Evolutionary conservation across 2,113 vertebrate genomes (phyloP), one percentile per base, ranked within the genome.

Genomic region (Numida meleagris): DNA sequence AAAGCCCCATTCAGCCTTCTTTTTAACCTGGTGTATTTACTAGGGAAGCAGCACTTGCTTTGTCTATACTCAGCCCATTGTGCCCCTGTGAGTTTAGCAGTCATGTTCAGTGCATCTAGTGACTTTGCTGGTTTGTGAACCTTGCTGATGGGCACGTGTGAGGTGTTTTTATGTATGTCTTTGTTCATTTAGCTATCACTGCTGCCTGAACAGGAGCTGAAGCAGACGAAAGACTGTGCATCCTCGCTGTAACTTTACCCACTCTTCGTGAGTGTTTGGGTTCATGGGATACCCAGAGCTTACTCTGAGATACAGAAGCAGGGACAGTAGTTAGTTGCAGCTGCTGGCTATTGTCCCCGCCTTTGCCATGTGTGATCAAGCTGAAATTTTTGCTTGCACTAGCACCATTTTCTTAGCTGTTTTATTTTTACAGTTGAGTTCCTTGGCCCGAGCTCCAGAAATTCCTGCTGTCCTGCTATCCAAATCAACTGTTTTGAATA

Each of bases 401-500:
- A 77, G n/a, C 46, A 43, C 55, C 0, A 0, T 46, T 85, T 55
- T 81, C 2, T 2, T 61, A 85, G 45, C 27, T 82, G 33, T 87
- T 48, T 25, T 10, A 2, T 55, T 89, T 77, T 73, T 20, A 25
- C 81, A 13, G 19, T 68, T 65, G 55, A 55, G 10, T 86, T 90
- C 36, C 8, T 74, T 9, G 13, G 61, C 86, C 68, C 36, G 61
- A 72, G 36, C 42, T 10, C 4, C 40, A 92, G 82, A 93, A 95
- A 96, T 95, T 89, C 82, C 50, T 20, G 3, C 46, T 91, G 45
- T 94, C 40, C 34, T 8, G 48, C 24, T 83, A 84, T 62, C 62
- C 53, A 72, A 50, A 25, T 77, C 33, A 85, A 29, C 79, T 88
- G 58, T 91, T 88, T 25, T 63, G 89, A 93, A 66, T 96, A 76